Base-by-base conservation (phyloP, 1,140 invertebrate genomes). In the Phymorhynchus buccinoides region DNA sequence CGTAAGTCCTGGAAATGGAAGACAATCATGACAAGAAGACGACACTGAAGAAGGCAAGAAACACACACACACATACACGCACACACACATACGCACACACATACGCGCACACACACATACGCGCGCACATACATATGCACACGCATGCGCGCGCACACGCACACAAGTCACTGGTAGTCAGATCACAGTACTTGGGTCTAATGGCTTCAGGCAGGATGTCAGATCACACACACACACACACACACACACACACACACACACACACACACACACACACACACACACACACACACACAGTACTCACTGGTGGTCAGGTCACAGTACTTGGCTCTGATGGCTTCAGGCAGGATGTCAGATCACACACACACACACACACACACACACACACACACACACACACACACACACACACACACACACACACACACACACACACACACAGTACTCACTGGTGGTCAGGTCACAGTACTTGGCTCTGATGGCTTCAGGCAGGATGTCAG, bases 391-490 rank as follows among this genome's bases (percentile, higher is more conserved):
- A n/a, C n/a, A n/a, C n/a, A n/a, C 48, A 52, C 12, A 18, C 12
- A 44, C 1, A 44, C 41, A 80, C 3, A 44, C 78, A 80, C 18
- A 7, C 7, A n/a, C 37, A 37, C 9, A 1, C 16, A n/a, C 71
- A 42, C 22, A 79, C 44, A 79, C 12, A 14, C 9, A 79, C 0
- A 71, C 4, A 4, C 14, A 35, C 30, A 32, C 14, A 35, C 7
- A 27, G 3, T 0, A 89, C 90, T 86, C 88, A 93, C 93, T 91
- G 75, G 92, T 93, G 32, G 92, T 93, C n/a, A 93, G 90, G 79
- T 93, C 92, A 75, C 93, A 93, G 85, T 93, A 93, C 85, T 93
- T 93, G 32, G 93, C 93, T 79, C 92, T 84, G 80, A 93, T 90
- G 30, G 90, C 89, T 84, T 93, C 92, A 7, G 92, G 92, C n/a